Evolutionary conservation across 1,140 invertebrate species (phyloP).

Genomic region (Papilio helenus): DNA sequence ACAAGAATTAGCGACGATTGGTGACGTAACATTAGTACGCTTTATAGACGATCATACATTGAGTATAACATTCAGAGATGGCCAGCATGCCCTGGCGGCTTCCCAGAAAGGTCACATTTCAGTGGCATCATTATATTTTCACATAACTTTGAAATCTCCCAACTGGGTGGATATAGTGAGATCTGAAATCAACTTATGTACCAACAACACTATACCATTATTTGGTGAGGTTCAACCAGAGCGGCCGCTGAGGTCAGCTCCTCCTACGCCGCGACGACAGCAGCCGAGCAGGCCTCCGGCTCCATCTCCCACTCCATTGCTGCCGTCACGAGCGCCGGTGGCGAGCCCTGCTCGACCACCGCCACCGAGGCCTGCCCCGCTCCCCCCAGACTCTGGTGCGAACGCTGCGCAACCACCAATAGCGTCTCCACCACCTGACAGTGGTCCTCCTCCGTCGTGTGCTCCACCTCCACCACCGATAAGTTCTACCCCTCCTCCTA

Average conservation of each 20-base stretch:
- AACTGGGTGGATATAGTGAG: conserved; percentile 92
- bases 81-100: conserved; percentile 91
- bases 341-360: conserved; percentile 78
- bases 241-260: conserved; percentile 74
- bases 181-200: conserved; percentile 92
- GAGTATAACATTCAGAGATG: conserved; percentile 95
- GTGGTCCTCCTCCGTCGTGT: conserved; percentile 76
- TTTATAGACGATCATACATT: conserved; percentile 94
- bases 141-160: conserved; percentile 91
- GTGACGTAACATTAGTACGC: conserved; percentile 94
- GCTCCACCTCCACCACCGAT: conserved; percentile 87
- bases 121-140: conserved; percentile 87
- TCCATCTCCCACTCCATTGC: conserved; percentile 84
- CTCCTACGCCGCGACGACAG: conserved; percentile 78
- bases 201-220: conserved; percentile 91
- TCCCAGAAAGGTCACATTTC: conserved; percentile 80
- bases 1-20: conserved; percentile 89
- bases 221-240: conserved; percentile 78
- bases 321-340: conserved; percentile 83
- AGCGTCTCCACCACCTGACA: conserved; percentile 63
- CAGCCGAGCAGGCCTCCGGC: conserved; percentile 81
- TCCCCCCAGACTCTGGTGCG: conserved; percentile 73
- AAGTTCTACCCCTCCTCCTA: conserved; percentile 79
- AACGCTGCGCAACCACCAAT: conserved; percentile 62
- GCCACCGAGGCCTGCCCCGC: conserved; percentile 81